A percentile compares a stretch with the other conserved stretches of the same genome.
Conservation (phyloP, 2,113 vertebrate species). For the Spheniscus mendiculus region DNA sequence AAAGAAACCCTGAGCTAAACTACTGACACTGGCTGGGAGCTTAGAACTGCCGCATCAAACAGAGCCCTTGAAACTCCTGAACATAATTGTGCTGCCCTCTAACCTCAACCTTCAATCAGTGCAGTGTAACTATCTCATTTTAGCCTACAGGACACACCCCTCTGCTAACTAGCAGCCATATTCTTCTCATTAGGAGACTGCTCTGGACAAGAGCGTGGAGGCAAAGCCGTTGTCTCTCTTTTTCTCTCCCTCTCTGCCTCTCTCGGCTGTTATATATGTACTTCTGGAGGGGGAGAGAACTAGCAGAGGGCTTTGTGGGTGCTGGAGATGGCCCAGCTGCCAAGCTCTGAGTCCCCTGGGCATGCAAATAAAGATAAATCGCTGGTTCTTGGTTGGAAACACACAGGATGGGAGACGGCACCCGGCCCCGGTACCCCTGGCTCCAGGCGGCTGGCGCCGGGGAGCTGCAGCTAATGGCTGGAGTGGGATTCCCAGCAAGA, state of each 20-base stretch:
- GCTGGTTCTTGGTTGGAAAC: neutral
- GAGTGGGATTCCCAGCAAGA: neutral
- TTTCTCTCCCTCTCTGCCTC: slow-evolving; percentile 36
- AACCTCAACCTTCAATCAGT: slow-evolving; percentile 90
- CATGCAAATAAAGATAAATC: neutral
- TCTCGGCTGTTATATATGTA: neutral
- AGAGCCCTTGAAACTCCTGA: slow-evolving; percentile 83
- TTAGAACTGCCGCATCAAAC: slow-evolving; percentile 96
- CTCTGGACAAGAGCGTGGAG: slow-evolving; percentile 52
- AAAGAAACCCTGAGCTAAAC: slow-evolving; percentile 77
- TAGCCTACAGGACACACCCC: slow-evolving; percentile 89
- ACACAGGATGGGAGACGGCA: neutral
- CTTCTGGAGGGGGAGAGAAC: neutral
- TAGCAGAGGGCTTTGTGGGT: neutral
- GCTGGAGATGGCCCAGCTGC: slow-evolving; percentile 1
- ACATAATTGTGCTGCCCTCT: slow-evolving; percentile 98
- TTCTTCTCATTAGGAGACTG: slow-evolving; percentile 94
- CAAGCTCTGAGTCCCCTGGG: neutral
- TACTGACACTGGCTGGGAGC: slow-evolving; percentile 83
- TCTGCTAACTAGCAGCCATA: slow-evolving; percentile 97
- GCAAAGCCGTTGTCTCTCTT: slow-evolving; percentile 41
- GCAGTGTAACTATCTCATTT: slow-evolving; percentile 84
- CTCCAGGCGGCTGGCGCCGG: fast-evolving
- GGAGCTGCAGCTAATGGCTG: neutral
- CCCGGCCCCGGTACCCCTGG: fast-evolving